phyloP scores from a whole-genome alignment of 1,140 invertebrate species.

The Proctacanthus coquilletti region DNA sequence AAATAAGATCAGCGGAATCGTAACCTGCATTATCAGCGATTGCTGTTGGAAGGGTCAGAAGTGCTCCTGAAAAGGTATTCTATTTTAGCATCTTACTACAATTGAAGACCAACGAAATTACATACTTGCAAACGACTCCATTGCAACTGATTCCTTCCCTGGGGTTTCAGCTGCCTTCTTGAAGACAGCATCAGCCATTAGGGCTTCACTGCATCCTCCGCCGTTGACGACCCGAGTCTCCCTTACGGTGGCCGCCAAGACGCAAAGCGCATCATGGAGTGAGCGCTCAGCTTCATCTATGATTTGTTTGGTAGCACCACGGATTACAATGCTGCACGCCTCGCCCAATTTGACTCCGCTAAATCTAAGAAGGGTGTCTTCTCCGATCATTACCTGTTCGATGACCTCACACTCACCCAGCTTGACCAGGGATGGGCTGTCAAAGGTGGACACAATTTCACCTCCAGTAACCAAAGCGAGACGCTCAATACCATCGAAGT shows the following conservation, averaged over 20 bases:
- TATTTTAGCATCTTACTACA: no score
- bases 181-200: constrained; percentile 88
- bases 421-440: constrained; percentile 80
- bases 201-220: constrained; percentile 86
- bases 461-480: constrained; percentile 93
- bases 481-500: constrained; percentile 98
- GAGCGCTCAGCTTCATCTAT: constrained; percentile 97
- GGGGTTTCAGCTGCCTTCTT: constrained; percentile 73
- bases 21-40: constrained; percentile 98
- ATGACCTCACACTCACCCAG: constrained; percentile 90
- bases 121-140: constrained; percentile 78
- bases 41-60: constrained; percentile 77
- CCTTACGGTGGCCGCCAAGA: constrained; percentile 87
- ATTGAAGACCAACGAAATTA: no score
- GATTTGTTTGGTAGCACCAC: constrained; percentile 98
- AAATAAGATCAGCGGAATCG: constrained; percentile 89
- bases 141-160: constrained; percentile 94
- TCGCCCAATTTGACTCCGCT: constrained; percentile 88
- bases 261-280: constrained; percentile 95
- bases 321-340: constrained; percentile 92
- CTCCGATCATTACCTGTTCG: constrained; percentile 96
- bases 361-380: constrained; percentile 91
- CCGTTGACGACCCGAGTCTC: constrained; percentile 85
- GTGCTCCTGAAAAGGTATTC: constrained; percentile 41
- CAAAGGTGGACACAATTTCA: constrained; percentile 98